Conservation (phyloP, 35 echinoderm and acorn worm genomes). For the Lytechinus variegatus region DNA sequence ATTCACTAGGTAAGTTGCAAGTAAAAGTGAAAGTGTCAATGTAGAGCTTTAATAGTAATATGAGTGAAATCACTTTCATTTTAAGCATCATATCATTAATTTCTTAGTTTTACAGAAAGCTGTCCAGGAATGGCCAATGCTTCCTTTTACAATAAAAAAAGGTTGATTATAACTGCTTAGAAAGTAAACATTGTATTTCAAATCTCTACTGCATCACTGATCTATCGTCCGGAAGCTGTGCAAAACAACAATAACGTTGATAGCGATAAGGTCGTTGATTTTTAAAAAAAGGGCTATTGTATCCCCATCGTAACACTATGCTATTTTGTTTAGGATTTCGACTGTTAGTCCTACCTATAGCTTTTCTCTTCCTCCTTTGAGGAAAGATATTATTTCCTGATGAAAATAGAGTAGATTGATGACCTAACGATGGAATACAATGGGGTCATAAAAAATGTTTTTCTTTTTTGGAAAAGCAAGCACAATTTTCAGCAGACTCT, state of each 20-base stretch:
- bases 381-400: not conserved
- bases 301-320: too few species aligned
- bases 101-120: not conserved
- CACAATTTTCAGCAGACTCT: too few species aligned
- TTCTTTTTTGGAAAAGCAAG: not conserved
- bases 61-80: not conserved
- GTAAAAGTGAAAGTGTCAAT: too few species aligned
- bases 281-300: too few species aligned
- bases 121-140: not conserved
- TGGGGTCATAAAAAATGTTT: not conserved
- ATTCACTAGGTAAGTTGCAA: too few species aligned
- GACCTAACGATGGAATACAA: not conserved
- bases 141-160: not conserved
- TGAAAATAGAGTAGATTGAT: not conserved
- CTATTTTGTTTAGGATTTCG: too few species aligned
- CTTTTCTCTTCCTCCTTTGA: not conserved
- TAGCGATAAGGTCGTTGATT: not conserved
- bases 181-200: not conserved
- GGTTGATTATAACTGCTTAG: not conserved
- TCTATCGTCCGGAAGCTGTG: not conserved
- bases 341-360: not conserved
- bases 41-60: too few species aligned
- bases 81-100: not conserved
- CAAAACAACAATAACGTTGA: not conserved
- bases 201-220: not conserved